phyloP scores from a whole-genome alignment of 2,797 vertebrate species.

The Eutrigla gurnardus region DNA sequence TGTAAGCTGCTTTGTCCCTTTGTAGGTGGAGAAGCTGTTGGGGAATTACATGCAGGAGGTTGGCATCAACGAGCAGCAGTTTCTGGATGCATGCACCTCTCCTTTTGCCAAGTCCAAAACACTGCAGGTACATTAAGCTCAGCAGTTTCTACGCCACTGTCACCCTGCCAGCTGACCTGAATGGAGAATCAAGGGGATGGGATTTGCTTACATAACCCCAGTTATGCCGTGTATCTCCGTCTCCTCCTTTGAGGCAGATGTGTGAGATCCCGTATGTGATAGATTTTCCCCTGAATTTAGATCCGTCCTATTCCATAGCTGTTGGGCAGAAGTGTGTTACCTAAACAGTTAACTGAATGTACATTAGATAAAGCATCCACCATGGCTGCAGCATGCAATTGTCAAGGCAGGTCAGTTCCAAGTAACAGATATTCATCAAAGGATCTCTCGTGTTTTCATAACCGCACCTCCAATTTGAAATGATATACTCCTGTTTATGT shows the following conservation, averaged over 20 bases:
- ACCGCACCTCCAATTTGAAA: neutral
- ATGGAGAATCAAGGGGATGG: slow-evolving; percentile 30
- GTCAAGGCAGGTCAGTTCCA: no score
- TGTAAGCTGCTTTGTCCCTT: slow-evolving; percentile 53
- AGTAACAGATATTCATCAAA: neutral
- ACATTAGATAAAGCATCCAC: neutral
- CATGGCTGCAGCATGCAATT: no score
- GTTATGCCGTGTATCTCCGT: neutral
- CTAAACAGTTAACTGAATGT: neutral
- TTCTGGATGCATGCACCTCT: slow-evolving; percentile 93
- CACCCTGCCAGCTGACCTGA: slow-evolving; percentile 47
- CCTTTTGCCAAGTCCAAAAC: slow-evolving; percentile 92
- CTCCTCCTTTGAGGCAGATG: neutral
- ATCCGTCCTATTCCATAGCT: neutral
- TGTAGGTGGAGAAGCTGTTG: slow-evolving; percentile 93
- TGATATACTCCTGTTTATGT: neutral
- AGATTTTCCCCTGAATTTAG: neutral
- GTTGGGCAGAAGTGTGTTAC: neutral
- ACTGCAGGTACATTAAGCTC: slow-evolving; percentile 87
- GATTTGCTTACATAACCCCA: slow-evolving; percentile 53
- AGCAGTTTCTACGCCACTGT: slow-evolving; percentile 16
- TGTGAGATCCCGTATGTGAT: neutral
- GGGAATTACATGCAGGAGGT: slow-evolving; percentile 96
- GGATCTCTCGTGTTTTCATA: neutral
- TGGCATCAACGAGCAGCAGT: slow-evolving; percentile 97